These are phyloP conservation scores for Drosophila sp. DNA, from an alignment of 1,140 invertebrate species.

Conservation along the genomic window DNA sequence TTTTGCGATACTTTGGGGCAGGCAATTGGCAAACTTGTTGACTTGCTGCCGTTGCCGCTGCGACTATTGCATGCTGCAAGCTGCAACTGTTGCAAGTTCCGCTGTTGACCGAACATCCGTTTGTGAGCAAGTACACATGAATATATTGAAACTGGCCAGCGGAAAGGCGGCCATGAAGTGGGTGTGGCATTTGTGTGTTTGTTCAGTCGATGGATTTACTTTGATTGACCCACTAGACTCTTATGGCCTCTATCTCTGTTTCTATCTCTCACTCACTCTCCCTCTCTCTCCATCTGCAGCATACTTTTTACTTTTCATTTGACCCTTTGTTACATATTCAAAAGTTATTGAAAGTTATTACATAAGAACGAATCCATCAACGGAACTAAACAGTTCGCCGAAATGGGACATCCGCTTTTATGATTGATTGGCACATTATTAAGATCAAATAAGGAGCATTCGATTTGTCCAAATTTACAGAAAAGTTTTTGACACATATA, in stretches of 20 bases:
- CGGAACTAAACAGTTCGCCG: conserved; percentile 22
- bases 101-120: conserved; percentile 44
- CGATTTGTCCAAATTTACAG: neutral
- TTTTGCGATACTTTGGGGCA: conserved; percentile 18
- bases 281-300: neutral
- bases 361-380: conserved; percentile 9
- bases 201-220: conserved; percentile 28
- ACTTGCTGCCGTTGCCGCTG: conserved; percentile 16
- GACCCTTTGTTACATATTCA: neutral
- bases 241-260: neutral
- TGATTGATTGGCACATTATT: neutral
- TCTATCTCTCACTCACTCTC: neutral
- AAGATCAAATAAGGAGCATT: neutral
- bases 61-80: conserved; percentile 13
- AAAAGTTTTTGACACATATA: conserved; percentile 12
- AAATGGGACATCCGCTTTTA: conserved; percentile 15
- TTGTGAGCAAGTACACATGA: conserved; percentile 8
- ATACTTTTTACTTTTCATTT: too few species aligned
- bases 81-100: conserved; percentile 23
- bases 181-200: conserved; percentile 4
- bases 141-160: conserved; percentile 22
- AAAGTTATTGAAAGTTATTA: conserved; percentile 25
- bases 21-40: conserved; percentile 43
- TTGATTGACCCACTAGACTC: conserved; percentile 2
- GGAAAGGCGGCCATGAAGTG: neutral